phyloP scores from a whole-genome alignment of 2,797 vertebrate species.

The Hippopotamyrus pictus region DNA sequence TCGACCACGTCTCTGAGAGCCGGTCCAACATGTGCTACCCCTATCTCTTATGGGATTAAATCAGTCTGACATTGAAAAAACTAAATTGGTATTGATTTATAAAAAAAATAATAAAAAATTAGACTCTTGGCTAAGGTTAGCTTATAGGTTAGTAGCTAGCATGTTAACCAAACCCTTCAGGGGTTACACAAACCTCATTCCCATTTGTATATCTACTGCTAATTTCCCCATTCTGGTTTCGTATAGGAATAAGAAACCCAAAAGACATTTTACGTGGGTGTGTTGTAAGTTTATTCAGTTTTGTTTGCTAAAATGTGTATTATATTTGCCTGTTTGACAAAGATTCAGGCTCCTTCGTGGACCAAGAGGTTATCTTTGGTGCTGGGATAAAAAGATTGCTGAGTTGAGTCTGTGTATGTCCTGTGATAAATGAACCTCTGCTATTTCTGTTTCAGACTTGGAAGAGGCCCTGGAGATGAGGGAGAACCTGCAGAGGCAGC shows the following conservation, averaged over 20 bases:
- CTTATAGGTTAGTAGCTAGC: background rate
- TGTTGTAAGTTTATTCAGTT: background rate
- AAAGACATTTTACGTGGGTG: background rate
- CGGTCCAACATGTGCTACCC: background rate
- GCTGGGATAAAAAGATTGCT: background rate
- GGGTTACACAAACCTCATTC: background rate
- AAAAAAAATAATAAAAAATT: background rate
- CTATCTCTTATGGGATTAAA: background rate
- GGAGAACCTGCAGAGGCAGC: slow-evolving; percentile 83
- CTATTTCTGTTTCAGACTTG: slow-evolving; percentile 45
- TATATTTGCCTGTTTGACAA: background rate
- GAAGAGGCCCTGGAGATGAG: slow-evolving; percentile 88
- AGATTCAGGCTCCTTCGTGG: background rate
- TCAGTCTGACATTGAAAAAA: background rate
- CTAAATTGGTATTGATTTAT: background rate
- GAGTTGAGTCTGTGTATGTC: background rate
- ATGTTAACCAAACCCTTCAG: background rate
- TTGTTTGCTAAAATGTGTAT: background rate
- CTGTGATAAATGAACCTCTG: background rate
- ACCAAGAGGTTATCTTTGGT: background rate
- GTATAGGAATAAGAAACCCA: background rate
- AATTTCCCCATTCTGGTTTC: background rate
- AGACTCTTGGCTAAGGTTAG: background rate
- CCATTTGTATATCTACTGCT: background rate
- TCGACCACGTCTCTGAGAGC: background rate